Percentiles rank a stretch among this genome's conserved stretches.
Conservation (phyloP, 2,888 invertebrate genomes). For the Pedicia rivosa region DNA sequence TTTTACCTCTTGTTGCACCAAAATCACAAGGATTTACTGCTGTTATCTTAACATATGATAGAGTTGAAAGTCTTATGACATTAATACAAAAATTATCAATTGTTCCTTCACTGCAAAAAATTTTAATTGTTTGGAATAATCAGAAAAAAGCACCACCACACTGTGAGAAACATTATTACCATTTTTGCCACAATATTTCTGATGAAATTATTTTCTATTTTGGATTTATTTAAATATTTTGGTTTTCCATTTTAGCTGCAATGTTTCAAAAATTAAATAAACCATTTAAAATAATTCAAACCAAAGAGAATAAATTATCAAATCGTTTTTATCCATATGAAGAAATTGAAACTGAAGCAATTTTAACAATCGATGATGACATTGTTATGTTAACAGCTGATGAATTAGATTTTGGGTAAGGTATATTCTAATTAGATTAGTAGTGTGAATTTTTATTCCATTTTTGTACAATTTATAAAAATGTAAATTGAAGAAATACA, state of each 20-base stretch:
- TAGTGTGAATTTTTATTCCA: slow-evolving; percentile 3
- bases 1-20: slow-evolving; percentile 72
- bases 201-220: slow-evolving; percentile 5
- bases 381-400: slow-evolving; percentile 91
- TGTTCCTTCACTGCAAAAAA: slow-evolving; percentile 80
- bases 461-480: too few relatives aligned
- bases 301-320: slow-evolving; percentile 82
- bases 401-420: slow-evolving; percentile 88
- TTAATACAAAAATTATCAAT: slow-evolving; percentile 70
- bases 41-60: slow-evolving; percentile 86
- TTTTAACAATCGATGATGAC: slow-evolving; percentile 89
- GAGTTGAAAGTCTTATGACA: slow-evolving; percentile 74
- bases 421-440: too few relatives aligned
- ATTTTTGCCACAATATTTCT: too few relatives aligned
- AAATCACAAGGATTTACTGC: slow-evolving; percentile 88
- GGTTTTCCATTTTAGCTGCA: slow-evolving; percentile 41
- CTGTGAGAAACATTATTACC: slow-evolving; percentile 38
- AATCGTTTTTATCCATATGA: slow-evolving; percentile 91
- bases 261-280: slow-evolving; percentile 80
- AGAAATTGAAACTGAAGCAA: slow-evolving; percentile 93
- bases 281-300: slow-evolving; percentile 78
- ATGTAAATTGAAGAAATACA: slow-evolving; percentile 4
- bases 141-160: slow-evolving; percentile 80
- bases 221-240: slow-evolving; percentile 13
- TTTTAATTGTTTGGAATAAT: slow-evolving; percentile 93